phyloP scores from a whole-genome alignment of 2,797 vertebrate genomes.

The Oophaga sylvatica region DNA sequence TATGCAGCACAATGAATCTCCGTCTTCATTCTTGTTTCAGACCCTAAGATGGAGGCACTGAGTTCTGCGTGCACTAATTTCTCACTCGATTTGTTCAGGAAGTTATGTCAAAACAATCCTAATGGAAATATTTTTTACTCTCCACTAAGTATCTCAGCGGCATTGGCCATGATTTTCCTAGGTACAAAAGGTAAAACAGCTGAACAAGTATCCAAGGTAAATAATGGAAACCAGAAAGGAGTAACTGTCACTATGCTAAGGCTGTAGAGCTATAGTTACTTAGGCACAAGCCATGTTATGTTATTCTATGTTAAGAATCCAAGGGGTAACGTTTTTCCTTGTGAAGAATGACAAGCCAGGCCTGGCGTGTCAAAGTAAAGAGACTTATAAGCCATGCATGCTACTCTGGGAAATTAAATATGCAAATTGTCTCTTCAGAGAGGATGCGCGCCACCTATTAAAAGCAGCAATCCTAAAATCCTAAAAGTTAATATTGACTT shows the following conservation, averaged over 20 bases:
- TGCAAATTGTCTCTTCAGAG: no score
- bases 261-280: no score
- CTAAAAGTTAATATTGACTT: no score
- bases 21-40: constrained; percentile 64
- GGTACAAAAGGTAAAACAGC: constrained; percentile 82
- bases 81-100: constrained; percentile 80
- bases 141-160: constrained; percentile 84
- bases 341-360: no score
- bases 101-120: constrained; percentile 70
- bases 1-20: neutral
- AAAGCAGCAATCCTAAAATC: no score
- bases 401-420: no score
- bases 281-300: neutral
- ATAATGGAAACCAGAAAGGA: constrained; percentile 21
- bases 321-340: no score
- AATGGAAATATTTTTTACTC: constrained; percentile 85
- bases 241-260: neutral
- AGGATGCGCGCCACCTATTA: no score
- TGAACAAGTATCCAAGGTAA: constrained; percentile 83
- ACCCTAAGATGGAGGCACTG: constrained; percentile 77
- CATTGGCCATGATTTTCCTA: constrained; percentile 85
- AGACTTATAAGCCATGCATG: no score
- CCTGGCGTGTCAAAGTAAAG: no score
- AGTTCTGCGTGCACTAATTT: constrained; percentile 79
- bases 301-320: no score